Evolutionary conservation across 2,888 invertebrate species (phyloP).

Genomic region (Perizoma affinitatum): DNA sequence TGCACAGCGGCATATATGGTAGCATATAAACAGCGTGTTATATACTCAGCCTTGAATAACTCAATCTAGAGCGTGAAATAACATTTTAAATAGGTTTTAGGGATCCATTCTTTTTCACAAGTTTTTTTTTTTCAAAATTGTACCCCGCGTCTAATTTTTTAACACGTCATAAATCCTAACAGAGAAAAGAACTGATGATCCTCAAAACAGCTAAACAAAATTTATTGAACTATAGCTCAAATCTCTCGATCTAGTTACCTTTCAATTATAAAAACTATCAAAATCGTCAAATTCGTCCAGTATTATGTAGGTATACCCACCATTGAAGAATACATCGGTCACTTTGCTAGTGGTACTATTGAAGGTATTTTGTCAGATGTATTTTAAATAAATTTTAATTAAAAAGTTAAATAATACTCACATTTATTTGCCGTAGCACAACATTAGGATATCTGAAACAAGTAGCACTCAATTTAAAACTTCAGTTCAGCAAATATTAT

Average conservation of each 20-base stretch:
- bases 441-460: slow-evolving; percentile 59
- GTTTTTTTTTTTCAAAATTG: too few relatives aligned
- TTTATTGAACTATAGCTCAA: too few relatives aligned
- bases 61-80: slow-evolving; percentile 1
- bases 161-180: too few relatives aligned
- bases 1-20: slow-evolving; percentile 18
- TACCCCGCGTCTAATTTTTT: too few relatives aligned
- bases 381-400: not conserved
- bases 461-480: slow-evolving; percentile 27
- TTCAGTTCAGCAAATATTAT: not conserved
- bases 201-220: too few relatives aligned
- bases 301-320: too few relatives aligned
- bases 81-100: not conserved
- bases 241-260: too few relatives aligned
- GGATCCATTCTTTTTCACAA: not conserved
- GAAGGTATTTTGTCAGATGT: not conserved
- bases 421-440: slow-evolving; percentile 52
- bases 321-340: too few relatives aligned
- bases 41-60: slow-evolving; percentile 16
- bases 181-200: too few relatives aligned
- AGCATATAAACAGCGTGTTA: slow-evolving; percentile 1
- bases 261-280: too few relatives aligned
- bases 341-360: too few relatives aligned
- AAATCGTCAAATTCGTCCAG: too few relatives aligned
- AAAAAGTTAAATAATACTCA: slow-evolving; percentile 42